phyloP scores from a whole-genome alignment of 37 sponge, comb jelly and placozoan species.

The Geodia barretti region DNA sequence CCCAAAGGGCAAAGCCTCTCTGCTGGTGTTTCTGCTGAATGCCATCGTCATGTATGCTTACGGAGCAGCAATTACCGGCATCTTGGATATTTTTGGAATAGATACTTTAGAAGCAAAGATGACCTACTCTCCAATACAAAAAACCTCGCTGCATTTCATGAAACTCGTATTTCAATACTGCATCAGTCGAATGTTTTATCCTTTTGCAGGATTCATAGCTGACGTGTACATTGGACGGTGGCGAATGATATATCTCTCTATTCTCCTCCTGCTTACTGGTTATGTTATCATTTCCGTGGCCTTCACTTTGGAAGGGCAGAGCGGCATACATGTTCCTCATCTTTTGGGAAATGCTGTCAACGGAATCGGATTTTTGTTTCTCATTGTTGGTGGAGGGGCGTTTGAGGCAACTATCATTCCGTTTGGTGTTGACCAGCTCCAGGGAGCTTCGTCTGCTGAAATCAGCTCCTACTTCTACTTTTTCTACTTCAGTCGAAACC shows the following conservation, averaged over 20 bases:
- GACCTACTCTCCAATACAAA: no score
- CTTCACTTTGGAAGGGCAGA: neutral
- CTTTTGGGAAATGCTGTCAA: neutral
- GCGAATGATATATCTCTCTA: slow-evolving; percentile 24
- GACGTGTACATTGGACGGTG: slow-evolving; percentile 45
- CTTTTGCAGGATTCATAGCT: slow-evolving; percentile 48
- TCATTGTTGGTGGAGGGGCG: slow-evolving; percentile 19
- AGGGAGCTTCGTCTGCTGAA: slow-evolving; percentile 47
- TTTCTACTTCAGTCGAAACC: slow-evolving; percentile 21
- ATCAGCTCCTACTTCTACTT: slow-evolving; percentile 50
- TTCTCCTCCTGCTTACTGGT: slow-evolving; percentile 25
- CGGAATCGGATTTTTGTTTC: neutral
- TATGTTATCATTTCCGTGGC: slow-evolving; percentile 3
- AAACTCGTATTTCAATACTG: neutral
- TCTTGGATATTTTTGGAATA: neutral
- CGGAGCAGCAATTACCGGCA: neutral
- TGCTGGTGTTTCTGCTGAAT: slow-evolving; percentile 2
- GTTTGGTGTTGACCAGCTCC: slow-evolving; percentile 50
- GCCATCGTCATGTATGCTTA: slow-evolving; percentile 9
- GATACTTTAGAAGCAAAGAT: no score
- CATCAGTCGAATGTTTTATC: slow-evolving; percentile 39
- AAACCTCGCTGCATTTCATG: neutral
- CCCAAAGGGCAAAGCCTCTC: neutral
- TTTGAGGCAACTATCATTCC: slow-evolving; percentile 42
- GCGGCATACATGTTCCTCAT: neutral